A percentile compares a stretch with the other conserved stretches of the same genome.
phyloP scores from a whole-genome alignment of 2,113 vertebrate genomes.

The Fulmarus glacialis region DNA sequence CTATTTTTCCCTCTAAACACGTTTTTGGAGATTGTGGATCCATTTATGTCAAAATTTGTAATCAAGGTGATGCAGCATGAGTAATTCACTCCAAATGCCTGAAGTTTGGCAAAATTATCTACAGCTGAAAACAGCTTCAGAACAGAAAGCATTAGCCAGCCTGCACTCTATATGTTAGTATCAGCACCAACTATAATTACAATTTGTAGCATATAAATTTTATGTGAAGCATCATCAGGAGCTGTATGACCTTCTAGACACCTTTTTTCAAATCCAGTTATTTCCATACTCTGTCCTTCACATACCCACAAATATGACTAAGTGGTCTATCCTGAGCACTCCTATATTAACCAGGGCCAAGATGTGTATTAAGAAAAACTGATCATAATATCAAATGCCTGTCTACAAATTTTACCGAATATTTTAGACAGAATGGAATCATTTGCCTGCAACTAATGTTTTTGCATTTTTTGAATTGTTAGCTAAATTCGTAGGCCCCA shows the following conservation, averaged over 20 bases:
- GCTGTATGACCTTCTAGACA: background rate
- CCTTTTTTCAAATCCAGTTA: background rate
- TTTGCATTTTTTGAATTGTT: conserved; percentile 24
- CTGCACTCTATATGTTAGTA: background rate
- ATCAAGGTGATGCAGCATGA: background rate
- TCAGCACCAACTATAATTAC: background rate
- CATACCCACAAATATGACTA: background rate
- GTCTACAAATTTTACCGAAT: background rate
- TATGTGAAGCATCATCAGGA: background rate
- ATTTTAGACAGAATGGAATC: background rate
- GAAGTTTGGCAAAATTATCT: background rate
- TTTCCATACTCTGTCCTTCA: background rate
- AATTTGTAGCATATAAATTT: background rate
- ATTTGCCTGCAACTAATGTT: conserved; percentile 10
- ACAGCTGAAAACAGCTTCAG: background rate
- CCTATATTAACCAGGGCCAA: background rate
- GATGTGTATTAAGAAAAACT: background rate
- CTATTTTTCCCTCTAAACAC: background rate
- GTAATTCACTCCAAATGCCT: background rate
- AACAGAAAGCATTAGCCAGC: background rate
- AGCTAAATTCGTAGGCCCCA: conserved; percentile 12
- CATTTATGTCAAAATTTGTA: background rate
- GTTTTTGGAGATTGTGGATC: background rate
- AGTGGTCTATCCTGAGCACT: background rate
- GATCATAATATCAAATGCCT: background rate